These are phyloP conservation scores for Tragopan temminckii DNA, from an alignment of 2,797 vertebrate genomes.

Conservation along the genomic window DNA sequence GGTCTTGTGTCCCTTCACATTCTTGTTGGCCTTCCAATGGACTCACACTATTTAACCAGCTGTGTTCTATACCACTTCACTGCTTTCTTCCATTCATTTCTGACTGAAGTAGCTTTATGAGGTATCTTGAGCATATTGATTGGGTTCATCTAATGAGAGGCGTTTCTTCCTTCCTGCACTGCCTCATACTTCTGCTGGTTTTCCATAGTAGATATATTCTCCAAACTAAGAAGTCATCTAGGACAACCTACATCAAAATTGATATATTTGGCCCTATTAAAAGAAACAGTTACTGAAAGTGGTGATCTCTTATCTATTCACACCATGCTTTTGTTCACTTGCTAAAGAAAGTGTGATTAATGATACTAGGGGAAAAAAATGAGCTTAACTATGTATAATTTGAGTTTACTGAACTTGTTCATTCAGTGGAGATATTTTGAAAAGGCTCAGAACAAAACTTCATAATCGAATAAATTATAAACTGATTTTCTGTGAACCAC, in stretches of 20 bases:
- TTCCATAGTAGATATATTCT: background rate
- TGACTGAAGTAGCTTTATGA: background rate
- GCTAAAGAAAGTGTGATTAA: background rate
- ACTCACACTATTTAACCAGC: fast-evolving
- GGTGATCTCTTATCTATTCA: background rate
- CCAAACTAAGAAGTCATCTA: background rate
- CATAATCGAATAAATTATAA: background rate
- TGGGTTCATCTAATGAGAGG: background rate
- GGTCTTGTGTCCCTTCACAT: background rate
- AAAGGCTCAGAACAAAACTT: background rate
- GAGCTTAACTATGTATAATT: background rate
- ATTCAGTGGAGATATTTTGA: background rate
- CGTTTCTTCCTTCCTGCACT: background rate
- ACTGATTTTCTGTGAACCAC: fast-evolving
- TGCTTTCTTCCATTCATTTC: background rate
- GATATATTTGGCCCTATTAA: background rate
- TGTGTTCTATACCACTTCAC: background rate
- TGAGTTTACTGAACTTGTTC: background rate
- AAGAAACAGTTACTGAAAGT: background rate
- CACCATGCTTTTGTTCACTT: background rate
- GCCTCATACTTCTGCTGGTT: background rate
- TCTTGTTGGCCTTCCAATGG: background rate
- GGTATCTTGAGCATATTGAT: background rate
- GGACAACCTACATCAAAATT: background rate
- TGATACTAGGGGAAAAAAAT: background rate